Base-by-base conservation (phyloP, 2,113 vertebrate species). In the Progne subis region DNA sequence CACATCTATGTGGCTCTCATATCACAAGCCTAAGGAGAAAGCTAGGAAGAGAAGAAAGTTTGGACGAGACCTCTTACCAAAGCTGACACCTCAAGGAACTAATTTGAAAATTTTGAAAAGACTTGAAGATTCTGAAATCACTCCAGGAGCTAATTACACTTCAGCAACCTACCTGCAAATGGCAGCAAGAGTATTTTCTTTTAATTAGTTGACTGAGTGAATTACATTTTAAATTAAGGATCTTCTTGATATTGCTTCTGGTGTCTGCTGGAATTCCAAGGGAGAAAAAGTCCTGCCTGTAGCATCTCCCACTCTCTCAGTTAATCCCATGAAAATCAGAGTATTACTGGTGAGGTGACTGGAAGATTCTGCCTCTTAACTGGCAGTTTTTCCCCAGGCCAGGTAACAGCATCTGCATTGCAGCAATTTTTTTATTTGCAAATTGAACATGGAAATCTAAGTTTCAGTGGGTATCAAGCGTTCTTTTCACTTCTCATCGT, bases 201-300 rank as follows among this genome's bases (percentile, higher is more conserved):
- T 90, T 96, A 97, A 97, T 92, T 93, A 90, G 72, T 52, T 91
- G 72, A 91, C 81, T 74, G 74, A 70, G 71, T 71, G 78, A 95
- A 96, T 92, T 91, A 88, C n/a, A 74, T 95, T 96, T 96, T 55
- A 95, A 94, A 94, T 92, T 88, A 95, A 96, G 90, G 46, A 92
- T 88, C 74, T 39, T 81, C 50, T 80, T 65, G 81, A 6, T 67
- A 93, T 49, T 82, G 83, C 90, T 96, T 52, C 76, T 93, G 59
- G 39, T 39, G 88, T 88, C 82, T 92, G 34, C 84, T 87, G 65
- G 84, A 96, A 95, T 90, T 97, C 91, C 61, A 96, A 39, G 6
- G 55, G 41, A 89, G 86, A 94, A 86, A 78, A 97, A 93, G 49
- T 82, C 61, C 74, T 94, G 65, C 57, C 34, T 32, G 52, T 20